A percentile compares a stretch with the other conserved stretches of the same genome.
These are phyloP conservation scores for Philotrypesis tridentata DNA, from an alignment of 1,140 invertebrate genomes.

Conservation along the genomic window DNA sequence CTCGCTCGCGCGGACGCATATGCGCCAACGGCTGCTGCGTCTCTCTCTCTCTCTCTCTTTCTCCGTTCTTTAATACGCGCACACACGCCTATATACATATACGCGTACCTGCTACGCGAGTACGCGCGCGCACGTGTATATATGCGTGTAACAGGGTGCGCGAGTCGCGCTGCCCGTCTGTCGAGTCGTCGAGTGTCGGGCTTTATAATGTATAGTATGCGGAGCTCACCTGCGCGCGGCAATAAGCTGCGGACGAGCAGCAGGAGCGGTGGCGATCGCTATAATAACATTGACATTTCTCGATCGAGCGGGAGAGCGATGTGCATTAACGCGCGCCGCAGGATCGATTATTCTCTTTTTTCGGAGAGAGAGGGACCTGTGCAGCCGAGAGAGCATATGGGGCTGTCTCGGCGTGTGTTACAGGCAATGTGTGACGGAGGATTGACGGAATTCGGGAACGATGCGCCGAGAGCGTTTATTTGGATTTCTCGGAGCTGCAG, in stretches of 20 bases:
- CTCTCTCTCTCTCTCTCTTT: background rate
- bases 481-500: background rate
- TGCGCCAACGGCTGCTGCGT: background rate
- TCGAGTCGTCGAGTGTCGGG: too few species aligned
- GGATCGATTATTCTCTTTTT: background rate
- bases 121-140: too few species aligned
- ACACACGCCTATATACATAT: too few species aligned
- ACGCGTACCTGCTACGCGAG: background rate
- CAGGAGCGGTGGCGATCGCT: conserved; percentile 46
- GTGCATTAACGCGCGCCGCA: background rate
- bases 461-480: background rate
- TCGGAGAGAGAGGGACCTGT: too few species aligned
- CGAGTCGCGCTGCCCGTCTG: conserved; percentile 64
- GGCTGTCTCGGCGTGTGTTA: too few species aligned
- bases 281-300: conserved; percentile 38
- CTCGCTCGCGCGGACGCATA: too few species aligned
- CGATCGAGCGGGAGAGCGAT: too few species aligned
- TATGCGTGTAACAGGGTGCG: too few species aligned
- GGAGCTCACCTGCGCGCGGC: conserved; percentile 68
- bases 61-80: background rate
- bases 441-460: background rate
- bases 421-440: background rate
- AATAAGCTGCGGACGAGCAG: conserved; percentile 46
- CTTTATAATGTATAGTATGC: too few species aligned
- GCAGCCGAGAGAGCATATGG: background rate